Evolutionary conservation across 2,797 vertebrate genomes (phyloP), one percentile per base, ranked within the genome.

Genomic region (Garrulus glandarius): DNA sequence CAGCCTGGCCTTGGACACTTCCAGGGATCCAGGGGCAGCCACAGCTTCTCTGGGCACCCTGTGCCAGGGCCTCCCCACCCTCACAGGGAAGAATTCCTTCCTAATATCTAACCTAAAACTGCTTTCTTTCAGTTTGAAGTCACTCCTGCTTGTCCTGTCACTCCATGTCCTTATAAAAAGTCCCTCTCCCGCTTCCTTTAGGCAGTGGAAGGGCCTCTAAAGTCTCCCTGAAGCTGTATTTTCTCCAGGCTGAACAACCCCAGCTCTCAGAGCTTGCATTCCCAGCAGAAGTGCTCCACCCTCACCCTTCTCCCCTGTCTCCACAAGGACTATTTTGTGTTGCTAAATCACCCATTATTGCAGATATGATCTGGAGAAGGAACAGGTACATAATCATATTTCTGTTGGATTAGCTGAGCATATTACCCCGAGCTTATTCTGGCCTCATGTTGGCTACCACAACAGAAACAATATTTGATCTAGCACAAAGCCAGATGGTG

Each of bases 401-500:
- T 78, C 87, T 94, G 65, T 90, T 93, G 88, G 85, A 94, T 94
- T 86, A 94, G 61, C 36, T 9, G 59, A 80, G 84, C 82, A 47
- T 37, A 88, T 89, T 60, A 89, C 77, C 9, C 52, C 0, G 1
- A 71, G 85, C 21, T 95, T 88, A 78, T 63, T 80, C 89, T 67
- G 78, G 44, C 50, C 43, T 77, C 36, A 6, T 7, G 32, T 53
- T 94, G 76, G 82, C 76, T 68, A 91, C 87, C 80, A 84, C 76
- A 83, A 84, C 15, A 56, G 71, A 89, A 92, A 83, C 79, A 89
- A 53, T 91, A 92, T 87, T 81, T 92, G 93, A 94, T 81, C 57
- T 78, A 95, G 89, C 85, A 71, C 13, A 65, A 71, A 86, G 89
- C 79, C 95, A 97, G 93, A 92, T 81, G 82, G 89, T 47, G 47